Conservation (phyloP, 37 sponge, comb jelly and placozoan species). For the Spongia lamella region DNA sequence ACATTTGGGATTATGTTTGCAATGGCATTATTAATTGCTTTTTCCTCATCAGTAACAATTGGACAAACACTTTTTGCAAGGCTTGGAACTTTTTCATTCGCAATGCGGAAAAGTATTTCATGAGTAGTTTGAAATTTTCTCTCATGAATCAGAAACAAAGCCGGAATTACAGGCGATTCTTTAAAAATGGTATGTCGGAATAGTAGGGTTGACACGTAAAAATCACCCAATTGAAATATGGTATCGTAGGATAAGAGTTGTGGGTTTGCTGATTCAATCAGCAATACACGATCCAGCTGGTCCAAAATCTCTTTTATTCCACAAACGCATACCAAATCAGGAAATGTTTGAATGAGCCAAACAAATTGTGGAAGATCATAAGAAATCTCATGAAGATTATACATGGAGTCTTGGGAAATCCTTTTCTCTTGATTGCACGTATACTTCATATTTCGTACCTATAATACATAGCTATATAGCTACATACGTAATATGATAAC, state of each 20-base stretch:
- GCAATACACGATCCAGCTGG: constrained; percentile 24
- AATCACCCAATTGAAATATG: constrained; percentile 53
- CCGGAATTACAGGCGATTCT: constrained; percentile 16
- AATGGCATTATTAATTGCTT: too few species aligned
- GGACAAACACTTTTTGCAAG: too few species aligned
- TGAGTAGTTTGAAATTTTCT: constrained; percentile 19
- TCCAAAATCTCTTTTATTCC: constrained; percentile 5
- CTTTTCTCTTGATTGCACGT: constrained; percentile 2
- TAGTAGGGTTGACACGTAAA: constrained; percentile 39
- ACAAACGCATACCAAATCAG: constrained; percentile 35
- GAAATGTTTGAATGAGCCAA: constrained; percentile 30
- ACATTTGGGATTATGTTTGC: too few species aligned
- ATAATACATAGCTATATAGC: background rate
- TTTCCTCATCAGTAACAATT: too few species aligned
- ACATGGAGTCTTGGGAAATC: constrained; percentile 44
- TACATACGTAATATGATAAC: too few species aligned
- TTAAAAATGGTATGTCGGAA: constrained; percentile 43
- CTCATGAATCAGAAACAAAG: constrained; percentile 22
- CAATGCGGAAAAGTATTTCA: constrained; percentile 17
- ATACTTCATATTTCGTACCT: constrained; percentile 31
- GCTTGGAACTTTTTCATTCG: background rate
- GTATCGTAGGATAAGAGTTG: constrained; percentile 34
- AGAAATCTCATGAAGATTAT: constrained; percentile 57
- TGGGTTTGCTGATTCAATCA: constrained; percentile 3
- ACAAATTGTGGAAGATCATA: constrained; percentile 44